Evolutionary conservation across 2,888 invertebrate species (phyloP).

Genomic region (Cabera pusaria): DNA sequence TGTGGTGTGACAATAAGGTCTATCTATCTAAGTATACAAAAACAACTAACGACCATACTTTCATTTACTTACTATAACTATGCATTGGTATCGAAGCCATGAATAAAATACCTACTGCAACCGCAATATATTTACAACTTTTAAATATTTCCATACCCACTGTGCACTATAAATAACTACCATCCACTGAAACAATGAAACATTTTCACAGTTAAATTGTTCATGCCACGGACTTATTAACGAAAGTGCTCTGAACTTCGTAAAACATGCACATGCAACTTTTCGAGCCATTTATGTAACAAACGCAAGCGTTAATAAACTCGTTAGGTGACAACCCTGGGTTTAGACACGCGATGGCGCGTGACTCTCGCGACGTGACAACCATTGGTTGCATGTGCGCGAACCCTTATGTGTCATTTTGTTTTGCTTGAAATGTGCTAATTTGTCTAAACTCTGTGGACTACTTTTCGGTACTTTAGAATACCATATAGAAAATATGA

Average conservation of each 20-base stretch:
- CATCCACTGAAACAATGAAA: background rate
- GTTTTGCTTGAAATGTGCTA: slow-evolving; percentile 1
- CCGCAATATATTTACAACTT: no score
- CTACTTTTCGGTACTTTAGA: no score
- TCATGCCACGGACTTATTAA: slow-evolving; percentile 10
- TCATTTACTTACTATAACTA: no score
- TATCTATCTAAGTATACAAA: no score
- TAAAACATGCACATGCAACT: slow-evolving; percentile 1
- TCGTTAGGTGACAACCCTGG: slow-evolving; percentile 21
- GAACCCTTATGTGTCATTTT: slow-evolving; percentile 6
- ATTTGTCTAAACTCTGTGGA: slow-evolving; percentile 3
- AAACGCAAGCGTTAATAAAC: slow-evolving; percentile 21
- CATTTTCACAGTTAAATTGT: slow-evolving; percentile 2
- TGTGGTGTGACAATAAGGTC: no score
- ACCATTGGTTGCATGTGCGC: slow-evolving; percentile 12
- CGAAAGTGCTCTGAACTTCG: slow-evolving; percentile 8
- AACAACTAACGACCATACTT: no score
- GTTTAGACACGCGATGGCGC: slow-evolving; percentile 36
- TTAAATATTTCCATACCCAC: no score
- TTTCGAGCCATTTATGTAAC: slow-evolving; percentile 11
- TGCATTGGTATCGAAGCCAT: no score
- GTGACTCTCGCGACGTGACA: slow-evolving; percentile 30
- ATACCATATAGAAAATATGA: no score
- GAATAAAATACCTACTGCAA: no score
- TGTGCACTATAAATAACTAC: no score